Evolutionary conservation across 2,113 vertebrate genomes (phyloP), one percentile per base, ranked within the genome.

Genomic region (Cepphus grylle): DNA sequence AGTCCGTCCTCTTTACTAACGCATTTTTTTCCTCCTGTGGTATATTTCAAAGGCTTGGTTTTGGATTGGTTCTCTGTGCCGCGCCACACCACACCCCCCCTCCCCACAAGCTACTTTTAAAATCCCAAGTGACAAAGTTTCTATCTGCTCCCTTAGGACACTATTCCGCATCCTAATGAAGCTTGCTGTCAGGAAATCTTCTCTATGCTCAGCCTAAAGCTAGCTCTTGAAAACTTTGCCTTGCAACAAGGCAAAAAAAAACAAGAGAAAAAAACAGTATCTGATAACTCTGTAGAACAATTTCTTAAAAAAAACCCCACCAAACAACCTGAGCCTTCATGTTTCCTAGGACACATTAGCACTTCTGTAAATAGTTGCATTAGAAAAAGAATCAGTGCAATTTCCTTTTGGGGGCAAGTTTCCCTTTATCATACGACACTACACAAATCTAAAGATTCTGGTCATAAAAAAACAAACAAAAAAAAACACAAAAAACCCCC

Each of bases 321-420:
- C 47, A 49, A 49, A 49, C 47, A 49, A 22, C 21, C 32, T 38
- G n/a, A 71, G 6, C 29, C 56, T 95, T 81, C 42, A 16, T 66
- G 25, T 96, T 96, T 95, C 88, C 90, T 94, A 90, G 50, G 50
- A 90, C 58, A 87, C 70, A 74, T 71, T 62, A 91, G 8, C 52
- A 52, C 36, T 91, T 95, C 63, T 88, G 62, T n/a, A 96, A 92
- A 65, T 38, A 55, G 26, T 43, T 65, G n/a, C 45, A 84, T 87
- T 85, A 81, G 56, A 34, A 67, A 74, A 91, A 89, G 26, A 88
- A 72, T 55, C 36, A 81, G 21, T n/a, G 20, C 15, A 18, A 27
- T 73, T 81, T 87, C 93, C 19, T 62, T 53, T 61, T 38, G 30
- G 14, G 12, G 9, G 1, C 2, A 40, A 12, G 3, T 80, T 82